Percentiles rank a stretch among this genome's conserved stretches.
Evolutionary conservation across 2,888 invertebrate genomes (phyloP).

Genomic region (Epirrhoe alternata): DNA sequence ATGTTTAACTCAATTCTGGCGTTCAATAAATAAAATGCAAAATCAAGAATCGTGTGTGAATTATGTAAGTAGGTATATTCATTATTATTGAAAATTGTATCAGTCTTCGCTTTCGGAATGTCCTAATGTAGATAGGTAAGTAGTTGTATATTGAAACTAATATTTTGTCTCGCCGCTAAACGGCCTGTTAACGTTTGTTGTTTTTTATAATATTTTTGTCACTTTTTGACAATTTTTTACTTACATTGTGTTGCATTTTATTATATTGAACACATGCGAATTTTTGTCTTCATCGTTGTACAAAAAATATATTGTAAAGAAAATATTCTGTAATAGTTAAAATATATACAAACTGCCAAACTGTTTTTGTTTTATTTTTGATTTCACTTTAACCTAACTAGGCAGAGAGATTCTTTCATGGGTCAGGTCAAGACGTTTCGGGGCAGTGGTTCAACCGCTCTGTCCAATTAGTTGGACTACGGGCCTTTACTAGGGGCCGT

Average conservation of each 20-base stretch:
- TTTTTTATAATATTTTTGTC: constrained; percentile 66
- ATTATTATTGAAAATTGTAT: constrained; percentile 9
- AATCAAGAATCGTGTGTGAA: constrained; percentile 3
- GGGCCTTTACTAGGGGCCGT: too few relatives aligned
- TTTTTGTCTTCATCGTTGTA: constrained; percentile 74
- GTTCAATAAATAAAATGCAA: constrained; percentile 37
- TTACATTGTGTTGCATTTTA: constrained; percentile 77
- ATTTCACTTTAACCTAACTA: too few relatives aligned
- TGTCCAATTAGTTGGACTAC: too few relatives aligned
- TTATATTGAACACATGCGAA: constrained; percentile 75
- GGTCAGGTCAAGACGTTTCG: too few relatives aligned
- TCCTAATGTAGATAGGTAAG: constrained; percentile 41
- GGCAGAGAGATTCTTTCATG: too few relatives aligned
- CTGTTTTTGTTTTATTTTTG: constrained; percentile 46
- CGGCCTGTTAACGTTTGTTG: constrained; percentile 46
- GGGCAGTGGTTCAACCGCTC: too few relatives aligned
- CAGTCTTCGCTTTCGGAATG: constrained; percentile 12
- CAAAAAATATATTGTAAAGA: constrained; percentile 79
- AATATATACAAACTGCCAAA: constrained; percentile 82
- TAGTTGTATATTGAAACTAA: constrained; percentile 48
- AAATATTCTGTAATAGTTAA: constrained; percentile 75
- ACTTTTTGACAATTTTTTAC: constrained; percentile 65
- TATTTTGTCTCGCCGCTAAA: constrained; percentile 48
- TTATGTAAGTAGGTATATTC: constrained; percentile 1
- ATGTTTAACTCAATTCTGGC: constrained; percentile 5